phyloP scores from a whole-genome alignment of 1,140 invertebrate genomes.

The Drosophila pallidifrons region DNA sequence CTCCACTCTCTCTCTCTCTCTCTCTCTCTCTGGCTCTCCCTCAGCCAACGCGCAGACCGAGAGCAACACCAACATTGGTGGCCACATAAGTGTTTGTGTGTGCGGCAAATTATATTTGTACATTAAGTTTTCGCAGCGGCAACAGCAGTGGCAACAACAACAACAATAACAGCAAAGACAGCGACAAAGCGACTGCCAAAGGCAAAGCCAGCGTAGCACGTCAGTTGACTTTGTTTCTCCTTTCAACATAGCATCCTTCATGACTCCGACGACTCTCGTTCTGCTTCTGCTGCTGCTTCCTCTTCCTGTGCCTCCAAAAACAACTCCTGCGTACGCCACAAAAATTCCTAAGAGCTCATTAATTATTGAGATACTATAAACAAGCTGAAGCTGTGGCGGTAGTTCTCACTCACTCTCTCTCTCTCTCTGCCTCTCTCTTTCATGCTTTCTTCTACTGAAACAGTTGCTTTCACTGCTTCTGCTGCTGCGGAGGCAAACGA shows the following conservation, averaged over 20 bases:
- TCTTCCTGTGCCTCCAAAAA: constrained; percentile 1
- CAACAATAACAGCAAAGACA: background rate
- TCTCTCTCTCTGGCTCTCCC: too few species aligned
- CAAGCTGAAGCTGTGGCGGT: constrained; percentile 62
- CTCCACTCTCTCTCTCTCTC: background rate
- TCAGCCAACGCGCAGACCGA: too few species aligned
- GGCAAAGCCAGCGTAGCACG: constrained; percentile 55
- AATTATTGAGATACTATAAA: constrained; percentile 84
- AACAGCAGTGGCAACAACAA: constrained; percentile 20
- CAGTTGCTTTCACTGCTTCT: constrained; percentile 9
- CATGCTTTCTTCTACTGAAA: constrained; percentile 3
- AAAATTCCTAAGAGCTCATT: constrained; percentile 83
- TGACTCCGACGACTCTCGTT: constrained; percentile 2
- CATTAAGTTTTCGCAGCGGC: constrained; percentile 75
- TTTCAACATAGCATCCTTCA: constrained; percentile 31
- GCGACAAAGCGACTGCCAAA: constrained; percentile 45
- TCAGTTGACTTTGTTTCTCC: constrained; percentile 74
- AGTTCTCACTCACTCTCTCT: constrained; percentile 10
- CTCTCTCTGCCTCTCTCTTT: constrained; percentile 10
- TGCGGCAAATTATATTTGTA: constrained; percentile 82
- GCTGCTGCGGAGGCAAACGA: constrained; percentile 55
- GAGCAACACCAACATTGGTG: constrained; percentile 31
- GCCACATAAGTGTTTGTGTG: constrained; percentile 83
- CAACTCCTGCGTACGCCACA: constrained; percentile 63
- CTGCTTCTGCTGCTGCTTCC: background rate